phyloP scores from a whole-genome alignment of 2,113 vertebrate genomes.

The Aphyosemion australe region DNA sequence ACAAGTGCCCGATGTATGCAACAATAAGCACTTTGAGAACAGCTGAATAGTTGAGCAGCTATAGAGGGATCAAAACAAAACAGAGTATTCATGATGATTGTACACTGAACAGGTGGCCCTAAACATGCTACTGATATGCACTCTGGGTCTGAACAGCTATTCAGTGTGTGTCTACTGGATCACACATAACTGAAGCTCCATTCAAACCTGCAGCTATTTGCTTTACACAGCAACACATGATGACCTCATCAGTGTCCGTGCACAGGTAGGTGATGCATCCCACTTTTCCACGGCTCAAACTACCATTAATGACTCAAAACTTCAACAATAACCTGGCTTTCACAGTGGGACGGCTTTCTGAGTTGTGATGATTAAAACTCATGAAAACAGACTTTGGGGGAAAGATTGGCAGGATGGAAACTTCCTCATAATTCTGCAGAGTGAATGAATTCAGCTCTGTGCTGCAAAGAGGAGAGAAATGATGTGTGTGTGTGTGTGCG shows the following conservation, averaged over 20 bases:
- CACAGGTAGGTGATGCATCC: neutral
- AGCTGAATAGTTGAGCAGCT: no score
- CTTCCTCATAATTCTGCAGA: neutral
- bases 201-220: neutral
- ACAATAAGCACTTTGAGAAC: no score
- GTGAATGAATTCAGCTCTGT: neutral
- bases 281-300: neutral
- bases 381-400: neutral
- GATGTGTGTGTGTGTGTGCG: neutral
- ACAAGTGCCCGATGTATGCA: no score
- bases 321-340: no score
- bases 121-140: no score
- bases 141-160: no score
- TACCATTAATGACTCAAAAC: neutral
- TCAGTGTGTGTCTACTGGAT: no score
- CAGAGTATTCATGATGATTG: no score
- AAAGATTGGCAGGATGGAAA: neutral
- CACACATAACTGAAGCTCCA: neutral
- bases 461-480: neutral
- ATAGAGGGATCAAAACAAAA: no score
- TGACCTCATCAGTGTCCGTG: no score
- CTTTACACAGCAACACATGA: no score
- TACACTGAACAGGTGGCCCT: no score
- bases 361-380: neutral
- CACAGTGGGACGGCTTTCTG: neutral